A percentile compares a stretch with the other conserved stretches of the same genome.
Conservation (phyloP, 2,113 vertebrate genomes). For the Alectura lathami region DNA sequence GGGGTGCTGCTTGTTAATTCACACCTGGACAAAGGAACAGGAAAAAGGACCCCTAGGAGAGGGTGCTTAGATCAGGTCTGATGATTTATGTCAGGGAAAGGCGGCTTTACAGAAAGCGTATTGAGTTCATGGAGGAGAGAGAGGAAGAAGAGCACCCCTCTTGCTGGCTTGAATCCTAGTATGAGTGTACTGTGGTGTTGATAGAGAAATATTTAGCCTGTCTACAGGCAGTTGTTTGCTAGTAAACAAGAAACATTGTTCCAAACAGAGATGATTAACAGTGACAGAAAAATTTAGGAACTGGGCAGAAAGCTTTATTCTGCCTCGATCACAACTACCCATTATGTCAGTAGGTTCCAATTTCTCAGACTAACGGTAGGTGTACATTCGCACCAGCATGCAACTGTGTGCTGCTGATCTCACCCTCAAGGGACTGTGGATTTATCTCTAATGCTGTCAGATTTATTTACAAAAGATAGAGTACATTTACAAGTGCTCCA, state of each 20-base stretch:
- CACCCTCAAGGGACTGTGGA: background rate
- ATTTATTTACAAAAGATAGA: slow-evolving; percentile 31
- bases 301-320: slow-evolving; percentile 24
- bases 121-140: background rate
- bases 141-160: background rate
- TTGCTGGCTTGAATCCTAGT: background rate
- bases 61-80: background rate
- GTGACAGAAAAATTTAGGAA: slow-evolving; percentile 47
- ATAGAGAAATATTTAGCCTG: slow-evolving; percentile 16
- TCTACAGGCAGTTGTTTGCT: slow-evolving; percentile 37
- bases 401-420: background rate
- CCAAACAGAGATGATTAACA: slow-evolving; percentile 43
- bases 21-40: background rate
- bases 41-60: background rate
- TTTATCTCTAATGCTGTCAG: slow-evolving; percentile 37
- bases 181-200: background rate
- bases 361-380: slow-evolving; percentile 40
- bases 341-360: slow-evolving; percentile 41
- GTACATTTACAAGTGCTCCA: background rate
- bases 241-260: slow-evolving; percentile 49
- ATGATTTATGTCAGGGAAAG: background rate
- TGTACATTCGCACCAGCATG: background rate
- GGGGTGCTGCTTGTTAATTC: background rate
- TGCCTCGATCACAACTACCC: slow-evolving; percentile 18
- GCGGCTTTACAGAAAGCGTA: background rate